Conservation (phyloP, 2,888 invertebrate genomes). For the Drosophila hamatofila region DNA sequence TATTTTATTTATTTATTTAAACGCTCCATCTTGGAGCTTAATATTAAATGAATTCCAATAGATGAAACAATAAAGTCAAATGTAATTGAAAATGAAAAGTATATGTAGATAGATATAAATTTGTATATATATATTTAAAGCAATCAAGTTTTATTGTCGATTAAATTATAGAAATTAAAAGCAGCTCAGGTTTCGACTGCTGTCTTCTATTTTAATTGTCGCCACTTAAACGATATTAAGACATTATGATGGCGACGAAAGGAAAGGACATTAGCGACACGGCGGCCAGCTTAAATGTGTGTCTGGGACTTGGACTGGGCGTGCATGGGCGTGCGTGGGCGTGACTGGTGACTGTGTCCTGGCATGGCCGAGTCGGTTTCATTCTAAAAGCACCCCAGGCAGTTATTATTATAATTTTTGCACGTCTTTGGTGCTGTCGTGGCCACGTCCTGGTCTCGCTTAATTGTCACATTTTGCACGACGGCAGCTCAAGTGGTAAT, state of each 20-base stretch:
- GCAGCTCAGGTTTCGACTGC: constrained; percentile 2
- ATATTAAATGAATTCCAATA: background rate
- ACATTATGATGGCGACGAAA: constrained; percentile 14
- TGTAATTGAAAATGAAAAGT: background rate
- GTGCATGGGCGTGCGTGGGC: background rate
- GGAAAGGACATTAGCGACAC: constrained; percentile 10
- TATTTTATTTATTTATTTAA: background rate
- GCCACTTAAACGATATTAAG: constrained; percentile 38
- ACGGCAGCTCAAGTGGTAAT: constrained; percentile 62
- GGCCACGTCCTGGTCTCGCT: constrained; percentile 31
- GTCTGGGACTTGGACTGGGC: constrained; percentile 10
- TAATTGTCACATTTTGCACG: constrained; percentile 70
- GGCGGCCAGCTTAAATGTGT: constrained; percentile 22
- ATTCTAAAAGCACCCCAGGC: constrained; percentile 10
- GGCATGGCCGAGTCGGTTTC: constrained; percentile 3
- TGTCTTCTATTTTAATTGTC: constrained; percentile 54
- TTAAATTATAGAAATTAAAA: background rate
- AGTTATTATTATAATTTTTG: constrained; percentile 36
- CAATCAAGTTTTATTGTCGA: background rate
- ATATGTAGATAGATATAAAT: background rate
- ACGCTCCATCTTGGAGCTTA: background rate
- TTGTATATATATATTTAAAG: background rate
- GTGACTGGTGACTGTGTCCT: background rate
- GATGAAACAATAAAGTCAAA: background rate
- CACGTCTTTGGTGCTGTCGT: constrained; percentile 30